A percentile compares a stretch with the other conserved stretches of the same genome.
Evolutionary conservation across 2,797 vertebrate genomes (phyloP).

Genomic region (Micromesistius poutassou): DNA sequence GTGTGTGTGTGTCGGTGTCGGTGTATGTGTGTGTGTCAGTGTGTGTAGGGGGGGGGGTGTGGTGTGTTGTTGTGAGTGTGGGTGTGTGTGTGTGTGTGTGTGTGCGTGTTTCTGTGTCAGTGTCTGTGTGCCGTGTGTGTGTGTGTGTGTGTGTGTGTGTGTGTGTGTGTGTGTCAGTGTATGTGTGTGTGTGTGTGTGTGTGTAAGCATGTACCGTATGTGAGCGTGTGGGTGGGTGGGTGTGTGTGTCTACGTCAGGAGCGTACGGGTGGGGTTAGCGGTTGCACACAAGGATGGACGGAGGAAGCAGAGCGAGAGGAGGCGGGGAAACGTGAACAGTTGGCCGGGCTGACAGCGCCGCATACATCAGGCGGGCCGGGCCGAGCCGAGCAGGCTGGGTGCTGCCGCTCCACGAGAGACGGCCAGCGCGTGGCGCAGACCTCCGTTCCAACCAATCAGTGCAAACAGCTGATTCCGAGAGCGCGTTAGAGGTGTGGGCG

Average conservation of each 20-base stretch:
- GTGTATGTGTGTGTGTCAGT: background rate
- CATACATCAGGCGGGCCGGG: slow-evolving; percentile 69
- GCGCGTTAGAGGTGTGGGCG: background rate
- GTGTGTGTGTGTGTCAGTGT: too few relatives aligned
- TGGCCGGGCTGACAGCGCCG: slow-evolving; percentile 59
- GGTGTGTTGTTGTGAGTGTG: too few relatives aligned
- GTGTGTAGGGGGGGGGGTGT: too few relatives aligned
- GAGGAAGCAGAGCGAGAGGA: background rate
- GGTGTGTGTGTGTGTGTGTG: too few relatives aligned
- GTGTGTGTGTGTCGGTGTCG: background rate
- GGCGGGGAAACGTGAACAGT: slow-evolving; percentile 54
- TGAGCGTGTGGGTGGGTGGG: background rate
- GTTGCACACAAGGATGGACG: slow-evolving; percentile 4
- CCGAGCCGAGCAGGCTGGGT: too few relatives aligned
- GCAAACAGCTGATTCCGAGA: slow-evolving; percentile 30
- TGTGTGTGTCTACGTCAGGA: too few relatives aligned
- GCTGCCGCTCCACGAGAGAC: slow-evolving; percentile 38
- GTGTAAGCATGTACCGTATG: too few relatives aligned
- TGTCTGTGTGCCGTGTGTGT: too few relatives aligned
- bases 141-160: too few relatives aligned
- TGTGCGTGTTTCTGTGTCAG: too few relatives aligned
- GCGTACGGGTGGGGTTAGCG: slow-evolving; percentile 7
- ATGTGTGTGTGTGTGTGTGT: too few relatives aligned
- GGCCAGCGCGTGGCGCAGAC: background rate
- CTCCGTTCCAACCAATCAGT: background rate